Evolutionary conservation across 2,113 vertebrate species (phyloP), one percentile per base, ranked within the genome.

Genomic region (Gasterosteus aculeatus): DNA sequence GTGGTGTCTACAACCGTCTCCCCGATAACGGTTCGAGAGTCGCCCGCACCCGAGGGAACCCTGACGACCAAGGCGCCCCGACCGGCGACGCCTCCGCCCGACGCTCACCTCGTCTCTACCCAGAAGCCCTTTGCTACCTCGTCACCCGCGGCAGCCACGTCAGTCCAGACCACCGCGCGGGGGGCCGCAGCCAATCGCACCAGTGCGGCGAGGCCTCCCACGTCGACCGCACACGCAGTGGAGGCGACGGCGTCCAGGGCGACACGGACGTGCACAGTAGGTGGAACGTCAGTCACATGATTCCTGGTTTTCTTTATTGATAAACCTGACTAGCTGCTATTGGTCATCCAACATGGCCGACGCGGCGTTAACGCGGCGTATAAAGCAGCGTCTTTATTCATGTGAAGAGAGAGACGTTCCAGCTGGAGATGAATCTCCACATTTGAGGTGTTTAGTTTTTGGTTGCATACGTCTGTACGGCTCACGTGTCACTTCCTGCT

Each of bases 181-280:
- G 75, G 39, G 16, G 75, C 83, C 18, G 42, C 8, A 63, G 60
- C 77, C 7, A 72, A 57, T 64, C 49, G 9, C 0, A 87, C 84
- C 2, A 77, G 63, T 33, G 31, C 16, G 33, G 59, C 76, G 8
- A 61, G 61, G 26, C 41, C 70, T 53, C 46, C 83, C 59, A 47
- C 22, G 2, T 46, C 44, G 0, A 82, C 82, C 9, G 77, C 19
- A 49, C 59, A 26, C 18, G 57, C 73, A 2, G 19, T 44, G 29
- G 82, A 85, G 22, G 46, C 15, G n/a, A 64, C 78, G 0, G 85
- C 80, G 2, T 53, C 87, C 10, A n/a, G 75, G 26, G 65, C 75
- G 7, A 75, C 85, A 41, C 91, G 88, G 84, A 88, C 72, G 39
- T 95, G 94, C 81, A 93, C 84, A 7, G 94, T 95, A 62, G 75